Evolutionary conservation across 2,888 invertebrate species (phyloP), one percentile per base, ranked within the genome.

Genomic region (Bombylius major): DNA sequence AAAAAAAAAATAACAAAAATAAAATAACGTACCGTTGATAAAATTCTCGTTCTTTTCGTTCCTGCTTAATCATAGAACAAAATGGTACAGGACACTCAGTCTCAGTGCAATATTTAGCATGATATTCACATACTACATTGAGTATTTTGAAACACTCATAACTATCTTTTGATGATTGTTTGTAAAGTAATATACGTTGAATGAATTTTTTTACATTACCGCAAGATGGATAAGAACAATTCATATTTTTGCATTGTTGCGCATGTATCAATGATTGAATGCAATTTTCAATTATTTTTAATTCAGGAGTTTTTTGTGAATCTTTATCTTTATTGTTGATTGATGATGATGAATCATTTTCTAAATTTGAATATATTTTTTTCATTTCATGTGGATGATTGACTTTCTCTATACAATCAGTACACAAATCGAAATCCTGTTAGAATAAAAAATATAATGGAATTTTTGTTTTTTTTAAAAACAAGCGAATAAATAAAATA

Each of bases 181-280:
- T 95, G 82, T 99, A 99, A 66, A 86, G 83, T 79, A 94, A 96
- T 32, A 98, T 96, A 75, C 99, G 99, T 60, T 87, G 86, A n/a
- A 99, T 95, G 46, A 99, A 96, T 55, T 95, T 83, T 77, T 98
- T 99, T 98, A 99, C 99, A 82, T 97, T 98, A 77, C 92, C 90
- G 76, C 99, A 99, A 66, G 95, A 94, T 32, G 94, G 92, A 65
- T 96, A 78, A 59, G 96, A 85, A 76, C 99, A 99, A 78, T 99
- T 99, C 61, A 98, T 98, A 77, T 99, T 98, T 70, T 96, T 84
- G 72, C 97, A 97, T 73, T 94, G 93, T 77, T 97, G 92, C 61
- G 99, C 91, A 78, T 99, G 94, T 66, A 98, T 89, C 80, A 96
- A 78, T 50, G 93, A 92, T 69, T 82, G 82, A 67, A 96, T 96